Percentiles rank a stretch among this genome's conserved stretches.
Evolutionary conservation across 2,113 vertebrate species (phyloP).

Genomic region (pig (Sus scrofa)): DNA sequence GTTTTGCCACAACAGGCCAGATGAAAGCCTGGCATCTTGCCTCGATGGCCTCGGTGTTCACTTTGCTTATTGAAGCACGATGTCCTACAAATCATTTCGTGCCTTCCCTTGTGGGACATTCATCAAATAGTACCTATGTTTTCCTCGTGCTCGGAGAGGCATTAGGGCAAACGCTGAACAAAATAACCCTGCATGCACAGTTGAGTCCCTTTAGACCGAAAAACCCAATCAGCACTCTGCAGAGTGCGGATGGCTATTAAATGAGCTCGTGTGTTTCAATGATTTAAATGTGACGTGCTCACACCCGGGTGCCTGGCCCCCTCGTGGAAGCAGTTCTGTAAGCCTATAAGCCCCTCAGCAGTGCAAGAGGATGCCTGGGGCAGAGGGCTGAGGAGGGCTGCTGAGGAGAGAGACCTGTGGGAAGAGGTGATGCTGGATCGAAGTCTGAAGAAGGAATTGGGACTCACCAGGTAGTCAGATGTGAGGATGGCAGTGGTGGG

Average conservation of each 20-base stretch:
- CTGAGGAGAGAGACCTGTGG: conserved; percentile 2
- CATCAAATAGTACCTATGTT: not conserved
- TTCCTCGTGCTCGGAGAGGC: not conserved
- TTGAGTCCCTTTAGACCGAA: not conserved
- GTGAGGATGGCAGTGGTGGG: not conserved
- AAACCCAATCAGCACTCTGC: not conserved
- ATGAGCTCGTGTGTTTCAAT: not conserved
- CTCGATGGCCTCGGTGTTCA: not conserved
- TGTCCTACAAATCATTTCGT: not conserved
- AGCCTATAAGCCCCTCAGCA: not conserved
- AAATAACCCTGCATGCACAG: not conserved
- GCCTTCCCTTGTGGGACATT: not conserved
- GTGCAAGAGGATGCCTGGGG: not conserved
- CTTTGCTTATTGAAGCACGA: not conserved
- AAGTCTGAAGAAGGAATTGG: not conserved
- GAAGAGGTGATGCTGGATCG: not conserved
- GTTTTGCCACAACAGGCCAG: not conserved
- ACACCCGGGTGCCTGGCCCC: not conserved
- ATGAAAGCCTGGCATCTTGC: not conserved
- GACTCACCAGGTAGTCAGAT: not conserved
- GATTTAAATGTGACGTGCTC: not conserved
- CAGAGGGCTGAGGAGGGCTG: not conserved
- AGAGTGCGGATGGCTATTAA: not conserved
- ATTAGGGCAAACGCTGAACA: not conserved
- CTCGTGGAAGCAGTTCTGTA: not conserved